These are phyloP conservation scores for Epicampocera succincta DNA, from an alignment of 2,888 invertebrate genomes.

Conservation along the genomic window DNA sequence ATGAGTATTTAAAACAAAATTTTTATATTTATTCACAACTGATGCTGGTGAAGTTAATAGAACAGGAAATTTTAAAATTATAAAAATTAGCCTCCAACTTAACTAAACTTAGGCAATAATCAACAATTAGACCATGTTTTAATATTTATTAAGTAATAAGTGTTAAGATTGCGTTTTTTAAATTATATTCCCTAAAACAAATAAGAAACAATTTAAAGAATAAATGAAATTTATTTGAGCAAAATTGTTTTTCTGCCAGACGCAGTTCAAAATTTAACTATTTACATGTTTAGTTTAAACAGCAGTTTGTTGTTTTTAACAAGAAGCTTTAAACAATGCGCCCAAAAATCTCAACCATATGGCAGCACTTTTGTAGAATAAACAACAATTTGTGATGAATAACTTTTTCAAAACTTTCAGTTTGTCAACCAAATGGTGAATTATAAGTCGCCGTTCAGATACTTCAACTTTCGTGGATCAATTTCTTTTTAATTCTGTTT, in stretches of 20 bases:
- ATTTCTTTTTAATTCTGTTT: too few relatives aligned
- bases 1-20: too few relatives aligned
- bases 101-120: conserved; percentile 82
- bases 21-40: too few relatives aligned
- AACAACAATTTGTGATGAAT: background rate
- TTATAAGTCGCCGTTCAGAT: too few relatives aligned
- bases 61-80: conserved; percentile 36
- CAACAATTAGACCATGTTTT: conserved; percentile 75
- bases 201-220: conserved; percentile 31
- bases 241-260: conserved; percentile 65
- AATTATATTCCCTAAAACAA: conserved; percentile 56
- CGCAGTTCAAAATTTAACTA: conserved; percentile 59
- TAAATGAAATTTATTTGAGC: conserved; percentile 49
- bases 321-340: too few relatives aligned
- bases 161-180: conserved; percentile 42
- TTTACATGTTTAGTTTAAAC: conserved; percentile 46
- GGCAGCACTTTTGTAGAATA: background rate
- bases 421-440: too few relatives aligned
- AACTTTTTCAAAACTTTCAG: too few relatives aligned
- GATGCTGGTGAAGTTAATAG: conserved; percentile 17
- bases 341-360: background rate
- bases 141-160: conserved; percentile 37
- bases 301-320: background rate
- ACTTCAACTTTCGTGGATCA: too few relatives aligned
- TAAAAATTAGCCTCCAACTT: conserved; percentile 79